phyloP scores from a whole-genome alignment of 2,888 invertebrate genomes.

The Heteromurus nitidus region DNA sequence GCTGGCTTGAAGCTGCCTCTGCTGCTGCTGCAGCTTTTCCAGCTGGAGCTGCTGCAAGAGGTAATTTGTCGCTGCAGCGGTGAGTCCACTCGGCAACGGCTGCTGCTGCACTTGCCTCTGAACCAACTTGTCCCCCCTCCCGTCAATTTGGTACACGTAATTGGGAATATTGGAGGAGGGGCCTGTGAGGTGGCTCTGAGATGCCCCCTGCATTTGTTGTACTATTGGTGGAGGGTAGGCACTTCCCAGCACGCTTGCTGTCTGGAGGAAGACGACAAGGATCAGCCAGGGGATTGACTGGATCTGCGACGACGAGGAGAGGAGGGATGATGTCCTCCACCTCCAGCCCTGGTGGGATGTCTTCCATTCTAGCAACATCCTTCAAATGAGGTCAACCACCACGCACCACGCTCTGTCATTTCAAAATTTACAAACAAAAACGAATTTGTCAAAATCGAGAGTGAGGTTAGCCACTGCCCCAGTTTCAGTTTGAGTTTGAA shows the following conservation, averaged over 20 bases:
- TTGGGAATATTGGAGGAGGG: constrained; percentile 45
- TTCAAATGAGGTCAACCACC: neutral
- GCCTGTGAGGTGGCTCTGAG: constrained; percentile 23
- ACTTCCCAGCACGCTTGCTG: constrained; percentile 2
- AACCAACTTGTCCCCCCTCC: constrained; percentile 19
- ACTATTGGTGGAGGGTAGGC: constrained; percentile 12
- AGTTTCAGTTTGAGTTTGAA: neutral
- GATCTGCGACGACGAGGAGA: neutral
- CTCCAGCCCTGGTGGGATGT: constrained; percentile 12
- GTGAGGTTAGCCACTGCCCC: neutral
- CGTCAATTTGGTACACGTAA: constrained; percentile 44
- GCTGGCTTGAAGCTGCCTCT: neutral
- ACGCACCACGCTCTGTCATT: constrained; percentile 1
- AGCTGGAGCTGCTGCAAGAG: constrained; percentile 53
- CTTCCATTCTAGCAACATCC: neutral
- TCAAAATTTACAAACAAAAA: neutral
- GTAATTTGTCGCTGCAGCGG: constrained; percentile 57
- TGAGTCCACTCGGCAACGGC: constrained; percentile 25
- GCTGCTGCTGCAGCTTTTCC: constrained; percentile 24
- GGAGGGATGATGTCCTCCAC: constrained; percentile 23
- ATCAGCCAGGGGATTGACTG: constrained; percentile 19
- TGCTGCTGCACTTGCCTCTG: constrained; percentile 32
- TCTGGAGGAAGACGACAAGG: constrained; percentile 16
- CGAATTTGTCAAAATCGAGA: neutral
- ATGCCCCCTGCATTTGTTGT: constrained; percentile 30